Percentiles rank a stretch among this genome's conserved stretches.
Conservation (phyloP, 2,888 invertebrate species). For the Drosophila neonasuta region DNA sequence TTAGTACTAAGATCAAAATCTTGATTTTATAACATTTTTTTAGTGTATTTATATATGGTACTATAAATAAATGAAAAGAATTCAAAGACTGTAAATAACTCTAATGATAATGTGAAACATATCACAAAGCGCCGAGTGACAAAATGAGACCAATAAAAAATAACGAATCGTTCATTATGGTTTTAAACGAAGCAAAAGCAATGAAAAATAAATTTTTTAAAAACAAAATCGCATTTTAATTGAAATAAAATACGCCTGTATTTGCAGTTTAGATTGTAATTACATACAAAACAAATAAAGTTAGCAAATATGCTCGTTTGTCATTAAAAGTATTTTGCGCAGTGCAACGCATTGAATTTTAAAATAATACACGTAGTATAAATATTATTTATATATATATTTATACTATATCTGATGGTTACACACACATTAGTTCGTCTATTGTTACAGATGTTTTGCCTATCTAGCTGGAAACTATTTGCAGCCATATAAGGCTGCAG, state of each 20-base stretch:
- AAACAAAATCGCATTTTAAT: not conserved
- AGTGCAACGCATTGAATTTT: not conserved
- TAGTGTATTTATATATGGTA: not conserved
- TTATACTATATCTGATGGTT: not conserved
- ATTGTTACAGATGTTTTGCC: conserved; percentile 52
- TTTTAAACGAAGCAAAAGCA: not conserved
- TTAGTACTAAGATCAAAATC: too few relatives aligned
- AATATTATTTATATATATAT: conserved; percentile 11
- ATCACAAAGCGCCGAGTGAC: not conserved
- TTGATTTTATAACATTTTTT: too few relatives aligned
- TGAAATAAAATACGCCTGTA: not conserved
- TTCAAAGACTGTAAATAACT: not conserved
- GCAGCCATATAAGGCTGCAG: conserved; percentile 62
- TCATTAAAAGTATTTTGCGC: not conserved
- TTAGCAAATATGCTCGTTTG: not conserved
- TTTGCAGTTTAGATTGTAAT: not conserved
- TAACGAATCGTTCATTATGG: too few relatives aligned
- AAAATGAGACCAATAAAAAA: not conserved
- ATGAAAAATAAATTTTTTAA: not conserved
- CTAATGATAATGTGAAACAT: not conserved
- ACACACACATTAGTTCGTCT: conserved; percentile 11
- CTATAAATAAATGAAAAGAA: not conserved
- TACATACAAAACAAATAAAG: not conserved
- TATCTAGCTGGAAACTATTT: conserved; percentile 24
- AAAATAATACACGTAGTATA: not conserved